Base-by-base conservation (phyloP, 1,140 invertebrate genomes). In the Helicoverpa armigera region DNA sequence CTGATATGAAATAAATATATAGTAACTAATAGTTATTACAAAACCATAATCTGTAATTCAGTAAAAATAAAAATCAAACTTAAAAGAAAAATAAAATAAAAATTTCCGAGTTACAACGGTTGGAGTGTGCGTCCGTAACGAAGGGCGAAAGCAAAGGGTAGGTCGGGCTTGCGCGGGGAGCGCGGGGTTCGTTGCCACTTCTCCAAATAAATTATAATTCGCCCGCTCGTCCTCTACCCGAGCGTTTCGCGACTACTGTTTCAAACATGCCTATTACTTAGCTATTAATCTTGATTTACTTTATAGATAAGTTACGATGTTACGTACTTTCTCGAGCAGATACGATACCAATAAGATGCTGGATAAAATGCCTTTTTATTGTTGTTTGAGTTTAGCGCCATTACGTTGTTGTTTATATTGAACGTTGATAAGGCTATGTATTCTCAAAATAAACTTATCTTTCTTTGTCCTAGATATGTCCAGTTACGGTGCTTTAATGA, bases 201-300 rank as follows among this genome's bases (percentile, higher is more conserved):
- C 92, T 94, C 90, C 93, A 94, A 94, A 94, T 94, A 94, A 94
- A 94, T 94, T 94, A 94, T 94, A 94, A 94, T 94, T 93, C 90
- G 88, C 92, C 84, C 87, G 87, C 86, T 88, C 88, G 85, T 87
- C 87, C 82, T 56, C 84, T 83, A 73, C 73, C 81, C 84, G 82
- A 85, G 84, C 84, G 86, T 86, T 86, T 86, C 84, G 83, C 86
- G 83, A 89, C 90, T 91, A 90, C 89, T 92, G 87, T 90, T 91
- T 82, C 86, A 84, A 88, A 90, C 31, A 83, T 85, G 63, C 75
- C 75, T 78, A 85, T 84, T 84, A 87, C 78, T 80, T 82, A 85
- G 82, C 81, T 84, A 86, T 87, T 88, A 88, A 79, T 84, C 81
- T 70, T 86, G 73, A 86, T 85, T 80, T 84, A 85, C 76, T 87